phyloP scores from a whole-genome alignment of 2,113 vertebrate genomes.

The Tapirus terrestris region DNA sequence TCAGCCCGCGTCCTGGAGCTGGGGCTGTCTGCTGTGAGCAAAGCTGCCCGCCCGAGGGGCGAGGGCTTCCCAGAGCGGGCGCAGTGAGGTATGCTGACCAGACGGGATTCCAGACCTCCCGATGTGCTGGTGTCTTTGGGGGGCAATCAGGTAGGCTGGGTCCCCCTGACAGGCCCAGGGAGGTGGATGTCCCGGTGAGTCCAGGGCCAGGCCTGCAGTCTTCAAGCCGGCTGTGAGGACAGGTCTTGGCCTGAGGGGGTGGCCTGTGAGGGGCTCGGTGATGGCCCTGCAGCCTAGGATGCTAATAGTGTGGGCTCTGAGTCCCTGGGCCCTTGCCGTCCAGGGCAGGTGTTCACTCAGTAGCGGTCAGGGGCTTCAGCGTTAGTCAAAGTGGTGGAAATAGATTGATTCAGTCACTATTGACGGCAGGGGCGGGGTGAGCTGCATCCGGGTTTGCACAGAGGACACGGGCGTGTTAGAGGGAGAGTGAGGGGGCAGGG shows the following conservation, averaged over 20 bases:
- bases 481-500: fast-evolving
- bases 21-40: no score
- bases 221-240: background rate
- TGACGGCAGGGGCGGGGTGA: no score
- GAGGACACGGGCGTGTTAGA: fast-evolving
- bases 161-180: background rate
- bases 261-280: background rate
- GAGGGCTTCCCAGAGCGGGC: no score
- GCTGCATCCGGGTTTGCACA: no score
- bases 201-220: background rate
- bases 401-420: background rate
- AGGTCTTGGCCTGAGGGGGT: background rate
- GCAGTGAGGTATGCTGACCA: no score
- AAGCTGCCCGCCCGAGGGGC: no score
- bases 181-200: background rate
- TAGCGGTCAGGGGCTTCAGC: background rate
- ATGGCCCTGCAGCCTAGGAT: background rate
- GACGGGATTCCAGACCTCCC: no score
- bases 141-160: fast-evolving
- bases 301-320: fast-evolving
- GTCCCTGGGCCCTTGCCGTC: background rate
- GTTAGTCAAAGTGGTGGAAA: no score
- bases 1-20: no score
- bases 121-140: no score
- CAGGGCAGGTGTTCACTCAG: no score